Base-by-base conservation (phyloP, 2,113 vertebrate genomes). In the Empidonax alnorum region DNA sequence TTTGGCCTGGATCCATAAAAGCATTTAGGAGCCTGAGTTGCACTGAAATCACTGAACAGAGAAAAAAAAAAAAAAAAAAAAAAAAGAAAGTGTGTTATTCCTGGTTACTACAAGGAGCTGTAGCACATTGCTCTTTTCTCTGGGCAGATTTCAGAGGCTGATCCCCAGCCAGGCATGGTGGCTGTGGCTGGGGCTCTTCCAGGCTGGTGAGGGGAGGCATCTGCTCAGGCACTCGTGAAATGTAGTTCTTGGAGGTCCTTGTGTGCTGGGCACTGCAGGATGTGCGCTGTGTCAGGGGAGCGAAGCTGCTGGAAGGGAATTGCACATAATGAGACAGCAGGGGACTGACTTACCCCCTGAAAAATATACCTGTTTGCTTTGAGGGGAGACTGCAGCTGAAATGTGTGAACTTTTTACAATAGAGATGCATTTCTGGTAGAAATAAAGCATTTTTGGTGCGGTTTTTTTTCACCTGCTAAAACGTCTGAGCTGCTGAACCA, bases 1-100 rank as follows among this genome's bases (percentile, higher is more conserved):
- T 95, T 96, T 96, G 94, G 95, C 91, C 89, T 86, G 80, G 76
- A 94, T 96, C 90, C 94, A 93, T 94, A 94, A 80, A 94, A 92
- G 91, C 94, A 63, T 96, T 97, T 92, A 96, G 84, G 65, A 93
- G 86, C 65, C 84, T 63, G 80, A 93, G 86, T 84, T 92, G 80
- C 80, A 84, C 67, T 90, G 83, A 96, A 95, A 90, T 95, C 89
- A 71, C 83, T 75, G 86, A 92, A 63, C 33, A 77, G 80, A 61
- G 33, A 1, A 24, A 1, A 33, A 7, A 4, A 20, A 65, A 24
- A 1, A 33, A 7, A 4, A 20, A 65, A 20, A 20, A 0, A 0
- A 6, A 28, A 33, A 67, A 16, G 47, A 47, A 96, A 52, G 35
- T 33, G 63, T 91, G 84, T 89, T 90, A 72, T 92, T 95, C 76